phyloP scores from a whole-genome alignment of 2,113 vertebrate species.

The Dasyornis broadbenti region DNA sequence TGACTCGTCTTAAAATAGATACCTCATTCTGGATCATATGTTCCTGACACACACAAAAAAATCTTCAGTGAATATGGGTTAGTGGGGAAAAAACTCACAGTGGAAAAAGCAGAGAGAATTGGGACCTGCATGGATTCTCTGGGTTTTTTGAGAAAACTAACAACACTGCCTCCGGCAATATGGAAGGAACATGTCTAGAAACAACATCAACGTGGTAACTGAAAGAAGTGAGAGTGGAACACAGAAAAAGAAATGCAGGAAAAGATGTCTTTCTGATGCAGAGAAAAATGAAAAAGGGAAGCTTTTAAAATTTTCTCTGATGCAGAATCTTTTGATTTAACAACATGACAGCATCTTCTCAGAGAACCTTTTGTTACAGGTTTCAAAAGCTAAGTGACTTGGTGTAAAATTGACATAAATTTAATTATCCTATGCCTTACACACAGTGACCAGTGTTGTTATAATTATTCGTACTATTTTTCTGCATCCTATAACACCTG shows the following conservation, averaged over 20 bases:
- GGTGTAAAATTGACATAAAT: neutral
- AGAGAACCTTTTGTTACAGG: neutral
- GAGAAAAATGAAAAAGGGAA: neutral
- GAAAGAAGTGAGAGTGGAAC: neutral
- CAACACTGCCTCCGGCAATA: neutral
- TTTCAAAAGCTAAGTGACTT: neutral
- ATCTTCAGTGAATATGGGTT: neutral
- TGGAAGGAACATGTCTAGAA: neutral
- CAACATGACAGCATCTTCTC: neutral
- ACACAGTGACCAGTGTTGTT: rapidly evolving
- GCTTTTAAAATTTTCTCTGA: neutral
- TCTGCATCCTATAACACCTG: neutral
- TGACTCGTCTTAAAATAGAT: constrained; percentile 92
- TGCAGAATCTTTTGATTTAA: neutral
- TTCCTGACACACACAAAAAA: constrained; percentile 76
- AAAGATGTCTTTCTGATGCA: neutral
- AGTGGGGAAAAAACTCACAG: neutral
- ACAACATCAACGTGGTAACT: neutral
- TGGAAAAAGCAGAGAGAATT: neutral
- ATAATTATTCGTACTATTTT: neutral
- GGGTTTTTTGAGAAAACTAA: neutral
- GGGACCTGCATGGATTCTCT: neutral
- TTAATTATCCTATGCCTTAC: neutral
- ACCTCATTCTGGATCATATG: constrained; percentile 99
- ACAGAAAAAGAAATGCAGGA: neutral